A percentile compares a stretch with the other conserved stretches of the same genome.
Conservation (phyloP, 2,797 vertebrate species). For the Galago senegalensis region DNA sequence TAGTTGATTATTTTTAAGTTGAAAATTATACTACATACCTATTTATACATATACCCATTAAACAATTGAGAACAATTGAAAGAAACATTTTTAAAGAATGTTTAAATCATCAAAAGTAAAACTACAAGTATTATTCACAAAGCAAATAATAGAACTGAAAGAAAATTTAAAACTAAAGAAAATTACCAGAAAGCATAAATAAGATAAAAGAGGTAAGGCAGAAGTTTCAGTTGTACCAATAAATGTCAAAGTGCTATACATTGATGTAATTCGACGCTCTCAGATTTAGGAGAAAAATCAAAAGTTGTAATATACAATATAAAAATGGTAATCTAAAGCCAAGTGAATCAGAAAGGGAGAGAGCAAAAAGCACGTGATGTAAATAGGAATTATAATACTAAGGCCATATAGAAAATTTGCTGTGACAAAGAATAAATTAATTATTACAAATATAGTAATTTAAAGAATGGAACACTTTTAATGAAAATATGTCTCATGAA, state of each 20-base stretch:
- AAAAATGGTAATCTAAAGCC: slow-evolving; percentile 46
- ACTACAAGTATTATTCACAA: neutral
- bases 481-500: neutral
- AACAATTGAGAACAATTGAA: neutral
- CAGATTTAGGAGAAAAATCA: slow-evolving; percentile 35
- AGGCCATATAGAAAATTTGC: neutral
- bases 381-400: neutral
- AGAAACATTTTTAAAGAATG: slow-evolving; percentile 21
- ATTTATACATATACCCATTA: neutral
- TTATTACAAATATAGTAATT: neutral
- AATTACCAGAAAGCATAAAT: slow-evolving; percentile 22
- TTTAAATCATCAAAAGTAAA: slow-evolving; percentile 20
- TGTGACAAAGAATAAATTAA: neutral
- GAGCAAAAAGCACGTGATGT: neutral
- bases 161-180: slow-evolving; percentile 24
- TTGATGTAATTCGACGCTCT: neutral
- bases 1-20: neutral
- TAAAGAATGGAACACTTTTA: neutral
- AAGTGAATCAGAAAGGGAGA: neutral
- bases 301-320: neutral
- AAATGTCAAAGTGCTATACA: slow-evolving; percentile 49
- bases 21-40: neutral
- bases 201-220: slow-evolving; percentile 34
- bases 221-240: neutral
- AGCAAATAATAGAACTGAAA: neutral